phyloP scores from a whole-genome alignment of 2,797 vertebrate species.

The Acestrorhynchus altus region DNA sequence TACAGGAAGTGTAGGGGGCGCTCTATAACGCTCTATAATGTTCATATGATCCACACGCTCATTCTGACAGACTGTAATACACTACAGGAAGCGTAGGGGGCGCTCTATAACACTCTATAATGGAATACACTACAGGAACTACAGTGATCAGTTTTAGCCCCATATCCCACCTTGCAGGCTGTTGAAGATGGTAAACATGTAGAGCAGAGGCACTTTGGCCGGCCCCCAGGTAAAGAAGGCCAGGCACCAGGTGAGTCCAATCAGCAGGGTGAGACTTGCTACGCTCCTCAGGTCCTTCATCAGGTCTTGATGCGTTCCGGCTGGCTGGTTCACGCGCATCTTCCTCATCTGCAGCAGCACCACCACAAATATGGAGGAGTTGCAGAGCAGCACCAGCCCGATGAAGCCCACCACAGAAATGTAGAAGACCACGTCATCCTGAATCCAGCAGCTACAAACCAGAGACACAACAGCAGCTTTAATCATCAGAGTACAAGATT shows the following conservation, averaged over 20 bases:
- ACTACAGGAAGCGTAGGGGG: no score
- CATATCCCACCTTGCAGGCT: constrained; percentile 84
- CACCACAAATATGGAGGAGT: constrained; percentile 83
- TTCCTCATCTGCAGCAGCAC: constrained; percentile 86
- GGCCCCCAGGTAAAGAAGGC: constrained; percentile 86
- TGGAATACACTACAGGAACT: no score
- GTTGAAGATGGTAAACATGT: constrained; percentile 88
- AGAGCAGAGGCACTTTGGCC: constrained; percentile 79
- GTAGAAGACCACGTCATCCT: constrained; percentile 81
- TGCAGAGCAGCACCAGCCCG: constrained; percentile 81
- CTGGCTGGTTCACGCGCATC: constrained; percentile 77
- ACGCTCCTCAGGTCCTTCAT: constrained; percentile 84
- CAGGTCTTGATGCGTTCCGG: constrained; percentile 69
- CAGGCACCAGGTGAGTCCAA: constrained; percentile 88
- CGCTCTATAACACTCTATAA: no score
- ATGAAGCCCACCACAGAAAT: constrained; percentile 85
- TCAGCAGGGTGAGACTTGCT: constrained; percentile 84
- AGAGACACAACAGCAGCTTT: background rate
- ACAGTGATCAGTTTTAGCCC: no score
- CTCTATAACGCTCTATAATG: no score
- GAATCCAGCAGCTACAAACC: constrained; percentile 87
- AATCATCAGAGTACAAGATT: background rate
- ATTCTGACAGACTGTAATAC: no score
- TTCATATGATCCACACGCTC: no score
- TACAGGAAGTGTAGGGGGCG: no score